Evolutionary conservation across 2,888 invertebrate genomes (phyloP).

Genomic region (Drosophila macrospina): DNA sequence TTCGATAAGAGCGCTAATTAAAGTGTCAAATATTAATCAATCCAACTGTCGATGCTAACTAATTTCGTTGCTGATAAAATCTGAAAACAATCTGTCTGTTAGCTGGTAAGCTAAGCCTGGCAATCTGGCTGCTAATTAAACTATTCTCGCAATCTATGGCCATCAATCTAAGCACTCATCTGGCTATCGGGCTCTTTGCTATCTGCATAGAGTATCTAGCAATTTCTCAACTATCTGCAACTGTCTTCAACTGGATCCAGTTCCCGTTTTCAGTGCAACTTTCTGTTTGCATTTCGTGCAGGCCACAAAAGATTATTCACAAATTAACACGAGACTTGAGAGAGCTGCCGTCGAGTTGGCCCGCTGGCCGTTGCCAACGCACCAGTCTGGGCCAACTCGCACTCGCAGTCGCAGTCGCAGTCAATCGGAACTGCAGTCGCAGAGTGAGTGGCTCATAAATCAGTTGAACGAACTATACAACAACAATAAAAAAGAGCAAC

Average conservation of each 20-base stretch:
- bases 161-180: conserved; percentile 56
- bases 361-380: too few relatives aligned
- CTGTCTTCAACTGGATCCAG: conserved; percentile 11
- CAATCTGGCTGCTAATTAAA: conserved; percentile 49
- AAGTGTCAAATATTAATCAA: conserved; percentile 36
- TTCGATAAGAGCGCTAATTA: conserved; percentile 24
- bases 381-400: conserved; percentile 7
- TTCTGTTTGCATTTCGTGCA: conserved; percentile 66
- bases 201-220: conserved; percentile 33
- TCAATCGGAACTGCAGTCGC: conserved; percentile 63
- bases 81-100: conserved; percentile 32
- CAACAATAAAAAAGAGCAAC: conserved; percentile 14
- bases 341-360: conserved; percentile 16
- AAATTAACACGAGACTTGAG: conserved; percentile 66
- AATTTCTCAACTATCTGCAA: conserved; percentile 33
- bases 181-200: conserved; percentile 25
- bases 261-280: conserved; percentile 22
- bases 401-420: conserved; percentile 33
- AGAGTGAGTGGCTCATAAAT: conserved; percentile 62
- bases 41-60: conserved; percentile 28
- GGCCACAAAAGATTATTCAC: conserved; percentile 70
- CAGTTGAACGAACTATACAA: conserved; percentile 66
- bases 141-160: conserved; percentile 36
- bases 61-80: conserved; percentile 39
- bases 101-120: conserved; percentile 11